phyloP scores from a whole-genome alignment of 2,113 vertebrate species.

The Noctilio leporinus region DNA sequence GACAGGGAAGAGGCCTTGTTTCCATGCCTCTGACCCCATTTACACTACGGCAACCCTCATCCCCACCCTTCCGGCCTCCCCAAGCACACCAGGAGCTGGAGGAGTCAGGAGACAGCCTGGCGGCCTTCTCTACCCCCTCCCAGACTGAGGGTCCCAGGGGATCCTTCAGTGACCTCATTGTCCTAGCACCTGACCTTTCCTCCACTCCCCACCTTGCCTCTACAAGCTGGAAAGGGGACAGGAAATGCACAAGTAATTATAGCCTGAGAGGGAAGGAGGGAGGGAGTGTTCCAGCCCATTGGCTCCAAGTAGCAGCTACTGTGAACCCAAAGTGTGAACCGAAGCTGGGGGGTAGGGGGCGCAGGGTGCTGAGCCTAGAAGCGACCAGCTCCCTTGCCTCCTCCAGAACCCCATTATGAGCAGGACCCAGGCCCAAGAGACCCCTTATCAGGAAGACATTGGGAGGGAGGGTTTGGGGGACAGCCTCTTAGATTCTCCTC shows the following conservation, averaged over 20 bases:
- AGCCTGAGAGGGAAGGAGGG: constrained; percentile 58
- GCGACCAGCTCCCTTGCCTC: background rate
- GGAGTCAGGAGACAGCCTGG: background rate
- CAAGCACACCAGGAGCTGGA: background rate
- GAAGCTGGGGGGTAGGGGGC: too few relatives aligned
- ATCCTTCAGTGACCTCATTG: constrained; percentile 58
- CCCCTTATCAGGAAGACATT: background rate
- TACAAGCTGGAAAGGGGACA: constrained; percentile 55
- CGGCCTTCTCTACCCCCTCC: background rate
- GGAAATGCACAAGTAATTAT: constrained; percentile 61
- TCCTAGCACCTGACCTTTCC: constrained; percentile 47
- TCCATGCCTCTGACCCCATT: constrained; percentile 5
- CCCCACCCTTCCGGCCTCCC: background rate
- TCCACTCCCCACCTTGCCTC: constrained; percentile 45
- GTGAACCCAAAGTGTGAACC: too few relatives aligned
- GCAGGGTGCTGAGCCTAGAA: background rate
- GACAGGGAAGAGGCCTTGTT: background rate
- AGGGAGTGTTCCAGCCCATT: constrained; percentile 50
- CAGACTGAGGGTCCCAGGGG: constrained; percentile 32
- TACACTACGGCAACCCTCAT: background rate
- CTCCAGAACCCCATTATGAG: background rate
- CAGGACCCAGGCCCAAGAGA: background rate
- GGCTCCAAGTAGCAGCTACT: background rate
- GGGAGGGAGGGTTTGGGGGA: background rate
- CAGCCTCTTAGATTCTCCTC: background rate